phyloP scores from a whole-genome alignment of 1,140 invertebrate genomes.

The Augochlora pura region DNA sequence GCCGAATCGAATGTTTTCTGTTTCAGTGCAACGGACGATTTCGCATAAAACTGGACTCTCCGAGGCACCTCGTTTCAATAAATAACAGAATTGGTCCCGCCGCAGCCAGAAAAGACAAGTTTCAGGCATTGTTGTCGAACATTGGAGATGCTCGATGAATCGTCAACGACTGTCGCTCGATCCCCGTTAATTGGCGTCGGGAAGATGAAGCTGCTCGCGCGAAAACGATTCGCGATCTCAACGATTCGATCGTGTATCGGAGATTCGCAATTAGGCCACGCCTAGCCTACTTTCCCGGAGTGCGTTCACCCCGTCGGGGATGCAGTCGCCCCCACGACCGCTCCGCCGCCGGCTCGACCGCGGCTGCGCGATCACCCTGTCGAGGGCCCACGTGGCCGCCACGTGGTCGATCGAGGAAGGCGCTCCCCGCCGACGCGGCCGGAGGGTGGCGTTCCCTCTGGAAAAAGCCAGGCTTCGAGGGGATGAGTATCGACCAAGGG shows the following conservation, averaged over 20 bases:
- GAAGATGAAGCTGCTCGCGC: neutral
- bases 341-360: constrained; percentile 22
- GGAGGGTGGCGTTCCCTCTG: constrained; percentile 45
- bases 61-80: too few relatives aligned
- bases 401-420: constrained; percentile 65
- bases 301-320: constrained; percentile 59
- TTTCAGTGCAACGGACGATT: too few relatives aligned
- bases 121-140: too few relatives aligned
- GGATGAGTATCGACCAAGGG: constrained; percentile 79
- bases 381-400: constrained; percentile 68
- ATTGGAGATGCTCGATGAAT: neutral
- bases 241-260: constrained; percentile 27
- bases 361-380: constrained; percentile 59
- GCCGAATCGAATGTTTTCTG: too few relatives aligned
- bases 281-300: constrained; percentile 68
- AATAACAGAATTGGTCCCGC: too few relatives aligned
- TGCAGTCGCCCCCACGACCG: constrained; percentile 43
- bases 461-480: constrained; percentile 59
- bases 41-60: too few relatives aligned
- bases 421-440: constrained; percentile 25
- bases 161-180: neutral
- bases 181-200: neutral
- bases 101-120: too few relatives aligned
- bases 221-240: constrained; percentile 23
- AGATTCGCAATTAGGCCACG: constrained; percentile 64